Percentiles rank a stretch among this genome's conserved stretches.
Conservation (phyloP, 2,113 vertebrate species). For the Eubucco bourcierii region DNA sequence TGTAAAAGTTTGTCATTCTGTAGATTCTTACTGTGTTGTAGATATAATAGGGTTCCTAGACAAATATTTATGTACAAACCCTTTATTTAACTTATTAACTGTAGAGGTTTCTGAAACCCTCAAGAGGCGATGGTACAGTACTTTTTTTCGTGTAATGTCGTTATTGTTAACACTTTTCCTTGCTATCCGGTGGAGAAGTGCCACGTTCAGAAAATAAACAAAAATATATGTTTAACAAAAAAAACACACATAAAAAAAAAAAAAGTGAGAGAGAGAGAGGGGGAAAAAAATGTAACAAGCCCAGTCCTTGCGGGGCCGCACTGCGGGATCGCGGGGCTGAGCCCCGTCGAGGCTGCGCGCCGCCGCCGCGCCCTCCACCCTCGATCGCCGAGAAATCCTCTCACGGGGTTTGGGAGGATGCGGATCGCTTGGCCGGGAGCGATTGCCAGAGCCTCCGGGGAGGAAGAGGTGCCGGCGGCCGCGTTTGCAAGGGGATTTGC, state of each 20-base stretch:
- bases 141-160: constrained; percentile 85
- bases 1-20: constrained; percentile 94
- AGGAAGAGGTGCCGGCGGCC: background rate
- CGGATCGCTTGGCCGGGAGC: background rate
- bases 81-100: constrained; percentile 89
- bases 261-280: no score
- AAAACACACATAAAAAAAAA: background rate
- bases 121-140: constrained; percentile 82
- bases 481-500: background rate
- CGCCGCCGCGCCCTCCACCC: no score
- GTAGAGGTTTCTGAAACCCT: constrained; percentile 83
- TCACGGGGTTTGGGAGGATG: background rate
- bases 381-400: background rate
- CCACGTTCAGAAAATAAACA: constrained; percentile 86
- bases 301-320: background rate
- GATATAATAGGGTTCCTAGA: constrained; percentile 93
- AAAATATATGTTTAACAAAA: constrained; percentile 77
- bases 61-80: constrained; percentile 97
- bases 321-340: background rate
- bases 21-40: constrained; percentile 94
- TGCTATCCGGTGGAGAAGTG: constrained; percentile 81
- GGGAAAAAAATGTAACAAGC: background rate
- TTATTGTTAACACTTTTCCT: constrained; percentile 90
- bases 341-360: background rate
- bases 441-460: background rate